Evolutionary conservation across 2,797 vertebrate genomes (phyloP).

Genomic region (Taeniopygia guttata): DNA sequence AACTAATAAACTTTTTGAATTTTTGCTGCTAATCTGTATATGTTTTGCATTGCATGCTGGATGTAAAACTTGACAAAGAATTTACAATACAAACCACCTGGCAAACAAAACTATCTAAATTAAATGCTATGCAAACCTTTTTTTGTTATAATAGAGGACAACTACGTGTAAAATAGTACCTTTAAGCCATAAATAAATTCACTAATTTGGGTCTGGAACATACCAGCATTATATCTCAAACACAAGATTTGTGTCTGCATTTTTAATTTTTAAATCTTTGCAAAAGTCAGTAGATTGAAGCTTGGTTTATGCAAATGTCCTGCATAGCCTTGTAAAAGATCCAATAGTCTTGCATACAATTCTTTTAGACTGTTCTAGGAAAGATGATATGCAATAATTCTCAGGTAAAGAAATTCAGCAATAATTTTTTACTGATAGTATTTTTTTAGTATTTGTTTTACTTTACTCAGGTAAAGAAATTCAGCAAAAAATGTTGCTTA

Average conservation of each 20-base stretch:
- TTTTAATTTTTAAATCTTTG: neutral
- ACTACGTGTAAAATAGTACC: neutral
- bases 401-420: neutral
- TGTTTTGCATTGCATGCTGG: conserved; percentile 51
- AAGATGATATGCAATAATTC: neutral
- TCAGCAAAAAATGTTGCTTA: neutral
- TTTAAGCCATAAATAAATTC: conserved; percentile 3
- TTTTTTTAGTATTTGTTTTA: no score
- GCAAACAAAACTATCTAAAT: conserved; percentile 37
- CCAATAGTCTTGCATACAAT: neutral
- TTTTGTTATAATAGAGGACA: neutral
- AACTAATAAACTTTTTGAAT: conserved; percentile 50
- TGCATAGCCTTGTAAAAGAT: neutral
- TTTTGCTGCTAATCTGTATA: conserved; percentile 54
- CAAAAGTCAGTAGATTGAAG: neutral
- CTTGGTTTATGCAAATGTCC: neutral
- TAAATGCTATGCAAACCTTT: neutral
- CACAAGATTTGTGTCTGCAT: neutral
- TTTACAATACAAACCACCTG: conserved; percentile 59
- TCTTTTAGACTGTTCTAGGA: neutral
- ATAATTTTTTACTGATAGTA: no score
- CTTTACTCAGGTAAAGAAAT: neutral
- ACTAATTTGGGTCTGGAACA: neutral
- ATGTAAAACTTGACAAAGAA: conserved; percentile 62
- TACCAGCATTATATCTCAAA: neutral